Evolutionary conservation across 2,888 invertebrate genomes (phyloP), one percentile per base, ranked within the genome.

Genomic region (Aproaerema taeniolella): DNA sequence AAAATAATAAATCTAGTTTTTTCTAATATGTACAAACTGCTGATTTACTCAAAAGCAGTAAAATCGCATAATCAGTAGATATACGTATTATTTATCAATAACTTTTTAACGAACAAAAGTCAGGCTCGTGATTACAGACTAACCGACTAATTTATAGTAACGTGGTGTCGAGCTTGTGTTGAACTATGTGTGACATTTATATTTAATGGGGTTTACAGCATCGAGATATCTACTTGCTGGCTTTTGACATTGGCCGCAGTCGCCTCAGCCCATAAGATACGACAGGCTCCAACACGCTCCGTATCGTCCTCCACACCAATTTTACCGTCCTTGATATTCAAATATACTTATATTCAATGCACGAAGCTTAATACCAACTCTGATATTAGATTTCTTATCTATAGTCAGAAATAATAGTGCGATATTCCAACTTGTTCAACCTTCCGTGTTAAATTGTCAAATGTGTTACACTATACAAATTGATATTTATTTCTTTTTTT

Each of bases 171-270:
- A 69, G 63, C 57, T 66, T 55, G 49, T 58, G 40, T 57, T 69
- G 65, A 69, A 73, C 63, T 79, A 67, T 82, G 72, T 79, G 72
- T 78, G 74, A 75, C 67, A 66, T 69, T 71, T 64, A 71, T 73
- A 68, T 85, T 85, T 83, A 62, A 80, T 83, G 76, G 80, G 85
- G 83, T 87, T 79, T 87, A 69, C 87, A 87, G 87, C 87, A 77
- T 87, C 87, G 79, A 87, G 87, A 69, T 87, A 87, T 67, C 87
- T 87, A 69, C 87, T 87, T 66, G 85, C 87, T 77, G 87, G 87
- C 77, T 87, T 87, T 87, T 87, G 87, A 87, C 87, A 85, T 72
- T 80, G 82, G 80, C 82, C 77, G 71, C 71, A 69, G 61, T 58
- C 63, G 61, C 67, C 64, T 63, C 82, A 78, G 77, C 73, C 78